These are phyloP conservation scores for Malurus elegans DNA, from an alignment of 2,113 vertebrate genomes.

Conservation along the genomic window DNA sequence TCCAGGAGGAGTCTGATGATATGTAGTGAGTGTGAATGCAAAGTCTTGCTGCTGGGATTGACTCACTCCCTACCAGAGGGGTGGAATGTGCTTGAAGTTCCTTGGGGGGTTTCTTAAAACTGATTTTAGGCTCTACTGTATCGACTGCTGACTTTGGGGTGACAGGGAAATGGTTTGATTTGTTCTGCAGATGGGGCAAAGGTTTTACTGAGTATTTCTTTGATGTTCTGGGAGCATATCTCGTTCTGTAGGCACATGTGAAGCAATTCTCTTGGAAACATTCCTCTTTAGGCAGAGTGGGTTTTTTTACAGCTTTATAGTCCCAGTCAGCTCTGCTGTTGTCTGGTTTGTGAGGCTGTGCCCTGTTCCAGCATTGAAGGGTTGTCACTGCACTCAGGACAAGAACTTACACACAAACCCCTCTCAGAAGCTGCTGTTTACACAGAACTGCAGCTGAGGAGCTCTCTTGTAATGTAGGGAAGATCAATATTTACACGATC, in stretches of 20 bases:
- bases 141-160: background rate
- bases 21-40: rapidly evolving
- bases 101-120: background rate
- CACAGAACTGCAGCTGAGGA: background rate
- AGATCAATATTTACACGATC: background rate
- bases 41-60: background rate
- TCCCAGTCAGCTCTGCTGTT: background rate
- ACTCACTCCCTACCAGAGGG: background rate
- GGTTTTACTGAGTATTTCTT: background rate
- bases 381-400: background rate
- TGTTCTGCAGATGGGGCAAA: background rate
- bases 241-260: background rate
- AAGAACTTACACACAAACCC: background rate
- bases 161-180: background rate
- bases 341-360: background rate
- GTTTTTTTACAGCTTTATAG: background rate
- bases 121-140: background rate
- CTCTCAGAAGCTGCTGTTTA: background rate
- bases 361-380: background rate
- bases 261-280: background rate
- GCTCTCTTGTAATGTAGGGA: background rate
- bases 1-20: background rate
- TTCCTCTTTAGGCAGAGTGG: background rate
- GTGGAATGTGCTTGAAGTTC: background rate
- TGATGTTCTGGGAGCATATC: too few species aligned